Percentiles rank a stretch among this genome's conserved stretches.
phyloP scores from a whole-genome alignment of 2,888 invertebrate species.

The Ellobium chinense region DNA sequence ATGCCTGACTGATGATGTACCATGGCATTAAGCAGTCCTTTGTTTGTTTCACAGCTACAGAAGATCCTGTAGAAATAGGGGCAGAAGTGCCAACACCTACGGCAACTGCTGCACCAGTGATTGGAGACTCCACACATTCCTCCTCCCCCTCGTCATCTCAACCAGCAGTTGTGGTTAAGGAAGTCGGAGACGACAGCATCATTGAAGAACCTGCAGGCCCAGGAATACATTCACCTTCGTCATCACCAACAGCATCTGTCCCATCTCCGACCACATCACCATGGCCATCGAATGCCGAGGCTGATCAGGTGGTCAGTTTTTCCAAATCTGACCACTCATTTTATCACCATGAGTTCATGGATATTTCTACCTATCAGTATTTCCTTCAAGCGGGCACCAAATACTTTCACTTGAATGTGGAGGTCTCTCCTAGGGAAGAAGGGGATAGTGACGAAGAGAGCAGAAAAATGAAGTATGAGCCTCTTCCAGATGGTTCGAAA shows the following conservation, averaged over 20 bases:
- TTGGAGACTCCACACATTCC: background rate
- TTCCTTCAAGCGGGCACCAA: constrained; percentile 48
- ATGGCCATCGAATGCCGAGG: background rate
- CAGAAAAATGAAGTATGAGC: constrained; percentile 50
- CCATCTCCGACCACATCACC: background rate
- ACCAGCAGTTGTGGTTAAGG: background rate
- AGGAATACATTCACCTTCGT: background rate
- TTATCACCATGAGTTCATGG: constrained; percentile 35
- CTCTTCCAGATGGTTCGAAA: constrained; percentile 61
- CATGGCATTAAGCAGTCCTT: too few species aligned
- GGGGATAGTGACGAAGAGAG: constrained; percentile 15
- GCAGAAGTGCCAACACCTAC: constrained; percentile 12
- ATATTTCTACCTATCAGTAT: constrained; percentile 7
- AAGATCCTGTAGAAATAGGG: background rate
- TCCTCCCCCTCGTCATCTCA: background rate
- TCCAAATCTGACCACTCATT: constrained; percentile 31
- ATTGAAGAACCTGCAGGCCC: background rate
- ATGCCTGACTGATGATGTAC: too few species aligned
- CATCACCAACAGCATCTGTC: constrained; percentile 7
- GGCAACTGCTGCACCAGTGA: background rate
- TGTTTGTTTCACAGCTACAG: background rate
- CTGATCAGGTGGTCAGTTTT: background rate
- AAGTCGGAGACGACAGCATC: background rate
- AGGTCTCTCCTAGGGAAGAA: constrained; percentile 48
- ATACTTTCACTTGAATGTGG: constrained; percentile 52